Evolutionary conservation across 1,140 invertebrate species (phyloP).

Genomic region (Papilio machaon): DNA sequence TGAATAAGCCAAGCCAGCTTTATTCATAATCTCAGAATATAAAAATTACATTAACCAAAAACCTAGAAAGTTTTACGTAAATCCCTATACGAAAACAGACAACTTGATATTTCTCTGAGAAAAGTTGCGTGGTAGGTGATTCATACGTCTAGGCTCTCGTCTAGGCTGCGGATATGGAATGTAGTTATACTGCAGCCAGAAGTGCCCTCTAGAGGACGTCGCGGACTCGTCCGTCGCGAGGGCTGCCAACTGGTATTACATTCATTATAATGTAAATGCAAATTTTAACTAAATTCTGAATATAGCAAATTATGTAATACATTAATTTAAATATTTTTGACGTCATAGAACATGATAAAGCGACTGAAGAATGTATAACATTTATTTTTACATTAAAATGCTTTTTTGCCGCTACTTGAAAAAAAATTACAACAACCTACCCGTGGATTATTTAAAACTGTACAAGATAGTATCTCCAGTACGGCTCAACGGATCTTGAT

Average conservation of each 20-base stretch:
- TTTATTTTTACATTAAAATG: too few species aligned
- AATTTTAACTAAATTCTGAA: not conserved
- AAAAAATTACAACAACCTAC: too few species aligned
- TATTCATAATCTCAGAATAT: too few species aligned
- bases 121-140: conserved; percentile 19
- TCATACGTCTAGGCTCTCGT: conserved; percentile 35
- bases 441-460: too few species aligned
- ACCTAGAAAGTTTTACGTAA: not conserved
- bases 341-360: too few species aligned
- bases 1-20: not conserved
- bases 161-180: conserved; percentile 33
- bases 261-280: not conserved
- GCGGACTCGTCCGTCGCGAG: conserved; percentile 23
- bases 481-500: too few species aligned
- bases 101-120: conserved; percentile 10
- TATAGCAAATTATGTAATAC: not conserved
- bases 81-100: conserved; percentile 19
- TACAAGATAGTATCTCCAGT: too few species aligned
- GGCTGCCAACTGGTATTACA: conserved; percentile 15
- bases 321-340: too few species aligned
- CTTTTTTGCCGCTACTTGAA: too few species aligned
- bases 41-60: not conserved
- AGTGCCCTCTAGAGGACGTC: conserved; percentile 31
- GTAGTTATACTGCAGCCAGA: conserved; percentile 35
- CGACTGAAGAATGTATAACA: too few species aligned